Conservation (phyloP, 1,140 invertebrate genomes). For the Ylistrum balloti region DNA sequence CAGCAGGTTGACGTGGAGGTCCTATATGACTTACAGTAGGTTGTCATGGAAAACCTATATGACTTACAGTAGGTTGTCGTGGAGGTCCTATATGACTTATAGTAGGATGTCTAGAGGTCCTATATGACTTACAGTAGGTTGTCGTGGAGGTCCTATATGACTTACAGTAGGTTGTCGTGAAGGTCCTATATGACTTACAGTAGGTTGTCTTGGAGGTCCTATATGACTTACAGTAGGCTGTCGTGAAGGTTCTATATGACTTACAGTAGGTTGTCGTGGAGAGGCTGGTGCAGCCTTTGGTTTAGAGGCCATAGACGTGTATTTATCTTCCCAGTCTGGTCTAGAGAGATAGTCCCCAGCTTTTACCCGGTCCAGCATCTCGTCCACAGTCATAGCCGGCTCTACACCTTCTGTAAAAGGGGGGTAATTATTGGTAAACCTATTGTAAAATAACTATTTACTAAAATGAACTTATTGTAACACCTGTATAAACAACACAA, state of each 20-base stretch:
- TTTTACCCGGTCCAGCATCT: constrained; percentile 68
- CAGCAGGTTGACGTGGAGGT: no score
- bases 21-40: no score
- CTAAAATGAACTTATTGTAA: no score
- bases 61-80: no score
- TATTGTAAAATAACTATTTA: no score
- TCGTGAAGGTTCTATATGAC: background rate
- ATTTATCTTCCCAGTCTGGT: constrained; percentile 76
- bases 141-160: background rate
- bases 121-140: background rate
- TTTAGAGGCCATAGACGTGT: constrained; percentile 73
- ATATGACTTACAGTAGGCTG: no score
- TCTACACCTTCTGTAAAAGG: background rate
- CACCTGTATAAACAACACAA: no score
- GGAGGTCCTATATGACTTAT: background rate
- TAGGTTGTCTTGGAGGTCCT: no score
- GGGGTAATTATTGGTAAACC: background rate
- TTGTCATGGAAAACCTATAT: no score
- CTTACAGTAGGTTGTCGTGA: no score
- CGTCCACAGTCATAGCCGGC: constrained; percentile 59
- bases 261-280: constrained; percentile 25
- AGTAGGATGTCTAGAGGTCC: no score
- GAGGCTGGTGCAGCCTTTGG: constrained; percentile 18
- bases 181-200: no score
- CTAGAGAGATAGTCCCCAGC: constrained; percentile 70